These are phyloP conservation scores for Protophormia terraenovae DNA, from an alignment of 2,888 invertebrate genomes.

Conservation along the genomic window DNA sequence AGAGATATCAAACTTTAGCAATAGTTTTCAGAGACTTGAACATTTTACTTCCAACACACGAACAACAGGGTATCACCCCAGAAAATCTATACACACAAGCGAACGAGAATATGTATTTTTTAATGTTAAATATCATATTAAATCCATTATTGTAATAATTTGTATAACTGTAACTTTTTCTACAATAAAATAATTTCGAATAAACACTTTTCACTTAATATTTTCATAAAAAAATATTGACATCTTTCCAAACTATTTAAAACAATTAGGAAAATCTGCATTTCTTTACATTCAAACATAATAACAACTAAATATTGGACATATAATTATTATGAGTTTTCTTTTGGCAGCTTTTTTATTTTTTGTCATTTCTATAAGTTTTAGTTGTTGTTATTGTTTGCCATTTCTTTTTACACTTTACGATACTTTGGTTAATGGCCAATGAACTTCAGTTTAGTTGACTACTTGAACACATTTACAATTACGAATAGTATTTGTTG, in stretches of 20 bases:
- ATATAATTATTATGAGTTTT: background rate
- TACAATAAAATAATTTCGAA: too few relatives aligned
- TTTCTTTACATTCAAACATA: background rate
- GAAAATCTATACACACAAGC: too few relatives aligned
- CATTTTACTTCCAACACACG: too few relatives aligned
- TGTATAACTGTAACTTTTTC: too few relatives aligned
- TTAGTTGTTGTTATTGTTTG: slow-evolving; percentile 33
- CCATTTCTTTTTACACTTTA: slow-evolving; percentile 36
- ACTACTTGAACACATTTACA: slow-evolving; percentile 35
- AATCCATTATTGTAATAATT: too few relatives aligned
- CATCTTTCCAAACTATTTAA: background rate
- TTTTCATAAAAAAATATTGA: background rate
- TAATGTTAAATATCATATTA: too few relatives aligned
- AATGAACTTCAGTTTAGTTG: slow-evolving; percentile 66
- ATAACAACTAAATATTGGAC: background rate
- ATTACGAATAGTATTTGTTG: background rate
- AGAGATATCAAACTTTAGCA: too few relatives aligned
- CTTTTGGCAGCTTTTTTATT: slow-evolving; percentile 24
- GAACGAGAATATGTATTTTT: too few relatives aligned
- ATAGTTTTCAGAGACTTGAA: too few relatives aligned
- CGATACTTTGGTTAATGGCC: slow-evolving; percentile 65
- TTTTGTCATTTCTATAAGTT: background rate
- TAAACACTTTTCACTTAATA: too few relatives aligned
- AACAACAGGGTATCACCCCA: too few relatives aligned
- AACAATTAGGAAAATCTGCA: background rate